Percentiles rank a stretch among this genome's conserved stretches.
Evolutionary conservation across 2,113 vertebrate species (phyloP).

Genomic region (Hyaena hyaena): DNA sequence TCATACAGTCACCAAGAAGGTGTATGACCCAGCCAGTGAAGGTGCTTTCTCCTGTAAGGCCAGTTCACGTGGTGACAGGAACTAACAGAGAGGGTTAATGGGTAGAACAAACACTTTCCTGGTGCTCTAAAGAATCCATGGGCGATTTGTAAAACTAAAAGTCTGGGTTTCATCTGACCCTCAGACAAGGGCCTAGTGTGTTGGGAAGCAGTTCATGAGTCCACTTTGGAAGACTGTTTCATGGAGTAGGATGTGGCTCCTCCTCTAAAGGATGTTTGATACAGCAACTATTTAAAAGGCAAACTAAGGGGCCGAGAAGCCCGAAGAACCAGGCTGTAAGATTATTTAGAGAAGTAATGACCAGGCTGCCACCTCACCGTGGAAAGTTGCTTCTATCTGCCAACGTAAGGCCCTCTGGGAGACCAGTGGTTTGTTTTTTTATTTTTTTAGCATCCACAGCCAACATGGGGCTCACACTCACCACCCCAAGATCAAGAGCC

Average conservation of each 20-base stretch:
- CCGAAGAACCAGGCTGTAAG: not conserved
- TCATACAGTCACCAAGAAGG: not conserved
- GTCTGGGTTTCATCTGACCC: not conserved
- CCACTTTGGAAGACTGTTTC: not conserved
- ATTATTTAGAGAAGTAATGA: no score
- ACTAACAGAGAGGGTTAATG: rapidly evolving
- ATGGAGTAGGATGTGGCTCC: no score
- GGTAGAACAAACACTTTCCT: not conserved
- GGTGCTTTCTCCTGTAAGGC: not conserved
- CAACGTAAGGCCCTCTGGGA: not conserved
- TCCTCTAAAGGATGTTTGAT: not conserved
- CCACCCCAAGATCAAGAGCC: not conserved
- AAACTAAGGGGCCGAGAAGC: not conserved
- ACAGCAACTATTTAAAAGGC: not conserved
- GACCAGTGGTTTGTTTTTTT: not conserved
- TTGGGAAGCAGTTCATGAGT: not conserved
- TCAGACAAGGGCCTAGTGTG: not conserved
- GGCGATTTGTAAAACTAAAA: not conserved
- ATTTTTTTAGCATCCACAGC: not conserved
- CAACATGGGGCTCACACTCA: not conserved
- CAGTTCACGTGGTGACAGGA: not conserved
- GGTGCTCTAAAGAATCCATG: not conserved
- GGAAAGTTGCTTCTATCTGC: not conserved
- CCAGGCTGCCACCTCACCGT: not conserved
- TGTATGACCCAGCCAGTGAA: not conserved